These are phyloP conservation scores for Sphaerodactylus townsendi DNA, from an alignment of 2,113 vertebrate genomes.

Conservation along the genomic window DNA sequence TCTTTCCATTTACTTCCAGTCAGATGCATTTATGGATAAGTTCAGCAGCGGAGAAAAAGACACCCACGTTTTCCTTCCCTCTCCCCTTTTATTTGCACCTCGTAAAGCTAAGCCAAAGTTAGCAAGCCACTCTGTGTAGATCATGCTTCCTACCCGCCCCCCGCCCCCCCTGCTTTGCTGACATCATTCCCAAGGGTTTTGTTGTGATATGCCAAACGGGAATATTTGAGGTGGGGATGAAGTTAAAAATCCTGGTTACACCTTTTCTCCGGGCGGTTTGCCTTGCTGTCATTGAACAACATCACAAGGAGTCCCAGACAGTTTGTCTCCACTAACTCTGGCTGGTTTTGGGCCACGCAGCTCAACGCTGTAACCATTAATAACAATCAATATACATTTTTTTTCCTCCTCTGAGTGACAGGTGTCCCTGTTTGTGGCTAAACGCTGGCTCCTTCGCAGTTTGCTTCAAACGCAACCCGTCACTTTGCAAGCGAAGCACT, in stretches of 20 bases:
- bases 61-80: too few species aligned
- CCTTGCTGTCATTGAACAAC: slow-evolving; percentile 60
- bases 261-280: slow-evolving; percentile 64
- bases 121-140: slow-evolving; percentile 47
- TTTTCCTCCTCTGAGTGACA: slow-evolving; percentile 45
- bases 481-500: slow-evolving; percentile 61
- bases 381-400: slow-evolving; percentile 37
- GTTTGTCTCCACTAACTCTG: slow-evolving; percentile 41
- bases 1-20: too few species aligned
- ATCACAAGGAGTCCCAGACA: slow-evolving; percentile 63
- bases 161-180: slow-evolving; percentile 36
- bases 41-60: too few species aligned
- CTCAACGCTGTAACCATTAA: slow-evolving; percentile 48
- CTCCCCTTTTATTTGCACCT: slow-evolving; percentile 7
- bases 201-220: slow-evolving; percentile 68
- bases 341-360: slow-evolving; percentile 47
- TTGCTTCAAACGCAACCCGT: slow-evolving; percentile 62
- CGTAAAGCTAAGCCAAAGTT: slow-evolving; percentile 45
- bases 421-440: slow-evolving; percentile 45
- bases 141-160: too few species aligned
- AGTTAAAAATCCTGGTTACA: slow-evolving; percentile 56
- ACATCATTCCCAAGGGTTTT: slow-evolving; percentile 65
- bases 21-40: too few species aligned
- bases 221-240: slow-evolving; percentile 68
- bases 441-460: slow-evolving; percentile 54